Percentiles rank a stretch among this genome's conserved stretches.
phyloP scores from a whole-genome alignment of 2,888 invertebrate genomes.

The Isotomurus palustris region DNA sequence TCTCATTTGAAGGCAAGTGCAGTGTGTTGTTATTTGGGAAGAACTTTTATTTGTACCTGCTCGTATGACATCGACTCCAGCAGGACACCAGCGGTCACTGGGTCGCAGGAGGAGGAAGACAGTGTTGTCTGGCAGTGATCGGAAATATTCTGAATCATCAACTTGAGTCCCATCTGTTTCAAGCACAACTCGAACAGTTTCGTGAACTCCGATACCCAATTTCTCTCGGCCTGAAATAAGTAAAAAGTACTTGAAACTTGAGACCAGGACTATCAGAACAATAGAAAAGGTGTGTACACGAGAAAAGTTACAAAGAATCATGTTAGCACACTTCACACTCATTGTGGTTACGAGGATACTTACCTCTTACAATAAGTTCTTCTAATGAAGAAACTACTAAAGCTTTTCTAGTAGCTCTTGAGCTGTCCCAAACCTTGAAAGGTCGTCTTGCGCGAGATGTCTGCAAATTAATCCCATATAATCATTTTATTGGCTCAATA shows the following conservation, averaged over 20 bases:
- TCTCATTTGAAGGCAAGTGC: background rate
- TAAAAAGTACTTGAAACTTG: too few species aligned
- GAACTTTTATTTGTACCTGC: conserved; percentile 63
- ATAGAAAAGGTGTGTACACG: too few species aligned
- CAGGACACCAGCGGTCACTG: conserved; percentile 89
- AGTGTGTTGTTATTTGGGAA: background rate
- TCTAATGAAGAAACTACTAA: conserved; percentile 87
- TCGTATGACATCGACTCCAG: conserved; percentile 89
- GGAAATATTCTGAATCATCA: conserved; percentile 57
- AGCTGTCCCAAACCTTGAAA: conserved; percentile 95
- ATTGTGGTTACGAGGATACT: conserved; percentile 48
- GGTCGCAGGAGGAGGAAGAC: conserved; percentile 80
- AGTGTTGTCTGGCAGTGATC: conserved; percentile 85
- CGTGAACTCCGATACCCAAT: conserved; percentile 76
- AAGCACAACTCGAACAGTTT: conserved; percentile 82
- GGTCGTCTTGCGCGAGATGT: conserved; percentile 50
- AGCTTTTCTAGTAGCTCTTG: conserved; percentile 87
- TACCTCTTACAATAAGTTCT: conserved; percentile 76
- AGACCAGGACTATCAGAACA: too few species aligned
- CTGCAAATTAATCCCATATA: too few species aligned
- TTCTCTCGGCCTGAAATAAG: conserved; percentile 82
- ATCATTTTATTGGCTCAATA: too few species aligned
- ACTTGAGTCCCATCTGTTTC: conserved; percentile 93
- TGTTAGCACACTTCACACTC: conserved; percentile 2
- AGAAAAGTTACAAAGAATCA: too few species aligned